Percentiles rank a stretch among this genome's conserved stretches.
Conservation (phyloP, 2,113 vertebrate genomes). For the Promerops cafer region DNA sequence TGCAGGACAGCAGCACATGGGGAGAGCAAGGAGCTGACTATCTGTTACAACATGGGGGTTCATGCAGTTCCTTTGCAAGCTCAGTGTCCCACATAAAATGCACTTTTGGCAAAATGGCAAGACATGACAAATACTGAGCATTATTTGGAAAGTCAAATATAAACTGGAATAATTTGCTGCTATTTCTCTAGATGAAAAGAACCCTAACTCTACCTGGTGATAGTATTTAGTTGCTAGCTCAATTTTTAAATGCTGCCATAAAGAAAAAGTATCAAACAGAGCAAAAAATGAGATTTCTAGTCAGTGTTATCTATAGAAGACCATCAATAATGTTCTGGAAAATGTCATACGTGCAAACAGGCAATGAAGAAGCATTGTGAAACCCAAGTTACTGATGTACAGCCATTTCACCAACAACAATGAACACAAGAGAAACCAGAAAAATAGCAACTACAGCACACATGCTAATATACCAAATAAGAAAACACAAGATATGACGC, state of each 20-base stretch:
- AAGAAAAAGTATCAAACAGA: not conserved
- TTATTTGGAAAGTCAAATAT: conserved; percentile 26
- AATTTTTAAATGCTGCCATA: not conserved
- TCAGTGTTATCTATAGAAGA: not conserved
- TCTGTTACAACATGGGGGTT: rapidly evolving
- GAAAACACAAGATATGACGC: not conserved
- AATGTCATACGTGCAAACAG: not conserved
- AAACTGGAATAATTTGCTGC: conserved; percentile 35
- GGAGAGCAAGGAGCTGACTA: not conserved
- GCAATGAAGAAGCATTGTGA: not conserved
- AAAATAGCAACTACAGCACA: not conserved
- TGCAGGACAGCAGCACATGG: rapidly evolving
- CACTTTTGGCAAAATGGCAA: conserved; percentile 22
- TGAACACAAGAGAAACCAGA: not conserved
- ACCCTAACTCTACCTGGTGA: not conserved
- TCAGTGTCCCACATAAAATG: rapidly evolving
- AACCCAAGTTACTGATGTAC: not conserved
- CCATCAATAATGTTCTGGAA: not conserved
- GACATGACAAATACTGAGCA: conserved; percentile 27
- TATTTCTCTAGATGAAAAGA: not conserved
- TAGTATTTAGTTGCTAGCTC: not conserved
- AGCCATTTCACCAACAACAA: not conserved
- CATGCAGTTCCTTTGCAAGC: rapidly evolving
- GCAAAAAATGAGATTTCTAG: not conserved
- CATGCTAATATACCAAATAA: not conserved